Conservation (phyloP, 2,113 vertebrate species). For the Carassius carassius region DNA sequence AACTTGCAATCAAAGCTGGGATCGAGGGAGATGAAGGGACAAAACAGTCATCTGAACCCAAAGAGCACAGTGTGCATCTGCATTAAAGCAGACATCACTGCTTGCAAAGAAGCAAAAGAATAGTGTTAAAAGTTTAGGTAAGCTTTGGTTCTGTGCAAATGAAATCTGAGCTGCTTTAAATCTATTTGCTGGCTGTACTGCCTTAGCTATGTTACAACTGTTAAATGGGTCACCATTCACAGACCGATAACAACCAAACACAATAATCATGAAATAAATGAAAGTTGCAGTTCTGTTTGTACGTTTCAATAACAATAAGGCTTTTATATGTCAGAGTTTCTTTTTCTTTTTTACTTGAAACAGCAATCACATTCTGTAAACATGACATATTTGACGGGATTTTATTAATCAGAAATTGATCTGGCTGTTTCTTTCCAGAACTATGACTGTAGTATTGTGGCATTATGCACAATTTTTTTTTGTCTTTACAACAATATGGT, state of each 20-base stretch:
- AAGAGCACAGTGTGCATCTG: background rate
- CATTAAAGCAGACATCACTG: background rate
- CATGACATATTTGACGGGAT: too few species aligned
- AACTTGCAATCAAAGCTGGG: conserved; percentile 24
- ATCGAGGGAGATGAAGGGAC: background rate
- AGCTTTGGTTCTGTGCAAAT: background rate
- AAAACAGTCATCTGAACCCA: background rate
- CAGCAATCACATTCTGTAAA: too few species aligned
- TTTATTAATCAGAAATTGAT: too few species aligned
- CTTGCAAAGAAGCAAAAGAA: background rate
- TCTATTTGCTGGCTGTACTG: background rate
- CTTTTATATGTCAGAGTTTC: too few species aligned
- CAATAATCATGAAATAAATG: too few species aligned
- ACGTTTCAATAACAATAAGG: too few species aligned
- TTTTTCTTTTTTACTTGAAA: too few species aligned
- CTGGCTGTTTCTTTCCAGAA: too few species aligned
- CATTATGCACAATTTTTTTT: too few species aligned
- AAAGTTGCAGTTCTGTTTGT: too few species aligned
- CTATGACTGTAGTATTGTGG: too few species aligned
- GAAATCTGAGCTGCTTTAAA: background rate
- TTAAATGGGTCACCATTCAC: background rate
- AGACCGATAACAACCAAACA: background rate
- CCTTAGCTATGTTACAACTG: background rate
- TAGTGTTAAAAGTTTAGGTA: background rate
- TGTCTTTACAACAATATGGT: too few species aligned